Base-by-base conservation (phyloP, 2,113 vertebrate genomes). In the Eira barbara region DNA sequence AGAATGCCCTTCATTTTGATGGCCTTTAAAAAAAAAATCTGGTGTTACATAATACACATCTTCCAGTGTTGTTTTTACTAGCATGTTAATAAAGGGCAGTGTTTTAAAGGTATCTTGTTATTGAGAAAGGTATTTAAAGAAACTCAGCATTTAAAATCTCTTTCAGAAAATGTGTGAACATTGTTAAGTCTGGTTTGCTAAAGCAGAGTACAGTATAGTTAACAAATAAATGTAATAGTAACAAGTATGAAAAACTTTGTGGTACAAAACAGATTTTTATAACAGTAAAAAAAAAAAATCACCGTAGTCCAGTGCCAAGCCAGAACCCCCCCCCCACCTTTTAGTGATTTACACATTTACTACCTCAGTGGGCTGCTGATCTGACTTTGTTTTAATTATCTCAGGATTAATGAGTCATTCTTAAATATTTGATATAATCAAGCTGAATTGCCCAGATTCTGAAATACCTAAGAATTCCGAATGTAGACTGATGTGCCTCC, bases 81-180 rank as follows among this genome's bases (percentile, higher is more conserved):
- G 27, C 14, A 21, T 82, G 34, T 92, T 79, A 59, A 61, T 57
- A 92, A 29, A 29, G 29, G 17, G 4, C 31, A 49, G 14, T 36
- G 18, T 84, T 84, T 93, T 85, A 79, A 91, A 92, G 52, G 10
- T 42, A 27, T 25, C n/a, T 97, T 96, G 59, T 94, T 97, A 96
- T 57, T 94, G 78, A 89, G 95, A 96, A 78, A 84, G 11, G 78
- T 87, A 63, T 57, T 45, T 90, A 83, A 84, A 96, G 74, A 97
- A 96, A n/a, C 0, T 0, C 52, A 61, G 87, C 78, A 39, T 82
- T 52, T 80, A 71, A 97, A 69, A 61, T 81, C 34, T 91, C 21
- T 76, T 93, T 97, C 34, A 76, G 47, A 80, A 89, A 74, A 18
- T 42, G 18, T 65, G 8, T 55, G 42, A 78, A 91, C 42, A 93